A percentile compares a stretch with the other conserved stretches of the same genome.
phyloP scores from a whole-genome alignment of 2,113 vertebrate species.

The Tringa solitaria region DNA sequence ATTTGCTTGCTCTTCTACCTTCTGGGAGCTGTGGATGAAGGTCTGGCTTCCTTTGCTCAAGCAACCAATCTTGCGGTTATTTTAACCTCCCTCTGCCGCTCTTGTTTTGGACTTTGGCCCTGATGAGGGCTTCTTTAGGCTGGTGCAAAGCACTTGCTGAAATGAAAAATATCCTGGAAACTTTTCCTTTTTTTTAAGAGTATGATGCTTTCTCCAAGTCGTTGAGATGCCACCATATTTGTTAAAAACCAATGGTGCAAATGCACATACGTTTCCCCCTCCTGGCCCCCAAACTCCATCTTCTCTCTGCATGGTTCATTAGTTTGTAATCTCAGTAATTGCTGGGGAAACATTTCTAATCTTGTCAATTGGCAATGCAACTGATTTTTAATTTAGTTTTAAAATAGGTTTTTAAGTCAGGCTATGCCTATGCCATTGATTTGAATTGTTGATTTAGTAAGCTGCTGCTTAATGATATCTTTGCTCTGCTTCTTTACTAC shows the following conservation, averaged over 20 bases:
- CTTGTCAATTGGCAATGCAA: not conserved
- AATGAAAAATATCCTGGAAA: not conserved
- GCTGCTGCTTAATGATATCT: not conserved
- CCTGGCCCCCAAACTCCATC: rapidly evolving
- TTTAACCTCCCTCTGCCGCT: not conserved
- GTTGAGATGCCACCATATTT: not conserved
- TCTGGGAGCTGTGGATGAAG: not conserved
- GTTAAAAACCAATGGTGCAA: not conserved
- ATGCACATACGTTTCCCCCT: rapidly evolving
- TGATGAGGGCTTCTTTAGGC: not conserved
- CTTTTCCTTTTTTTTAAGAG: not conserved
- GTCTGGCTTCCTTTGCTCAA: not conserved
- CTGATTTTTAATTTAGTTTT: not conserved
- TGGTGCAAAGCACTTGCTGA: not conserved
- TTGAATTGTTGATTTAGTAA: not conserved
- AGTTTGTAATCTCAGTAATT: not conserved
- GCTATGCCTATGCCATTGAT: not conserved
- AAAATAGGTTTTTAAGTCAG: not conserved
- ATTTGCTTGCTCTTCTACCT: not conserved
- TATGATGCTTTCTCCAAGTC: not conserved
- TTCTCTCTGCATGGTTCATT: not conserved
- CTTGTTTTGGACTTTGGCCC: not conserved
- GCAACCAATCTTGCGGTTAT: not conserved
- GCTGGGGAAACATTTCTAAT: not conserved
- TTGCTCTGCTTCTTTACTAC: not conserved